Evolutionary conservation across 2,797 vertebrate species (phyloP).

Genomic region (Clarias pachynema): DNA sequence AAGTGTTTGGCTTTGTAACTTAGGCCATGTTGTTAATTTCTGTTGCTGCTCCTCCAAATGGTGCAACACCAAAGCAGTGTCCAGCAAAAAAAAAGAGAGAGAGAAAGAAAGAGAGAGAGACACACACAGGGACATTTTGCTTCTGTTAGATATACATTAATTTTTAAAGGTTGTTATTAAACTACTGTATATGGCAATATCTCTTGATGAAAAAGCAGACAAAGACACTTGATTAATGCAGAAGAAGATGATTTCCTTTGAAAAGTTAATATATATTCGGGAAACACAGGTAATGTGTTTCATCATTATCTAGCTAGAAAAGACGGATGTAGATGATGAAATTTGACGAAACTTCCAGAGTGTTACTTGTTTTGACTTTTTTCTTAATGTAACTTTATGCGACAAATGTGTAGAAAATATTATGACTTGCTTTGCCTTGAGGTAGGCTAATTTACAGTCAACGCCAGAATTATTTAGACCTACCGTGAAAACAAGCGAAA

Average conservation of each 20-base stretch:
- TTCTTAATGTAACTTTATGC: conserved; percentile 8
- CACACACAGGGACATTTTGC: neutral
- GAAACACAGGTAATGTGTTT: conserved; percentile 7
- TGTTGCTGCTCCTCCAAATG: neutral
- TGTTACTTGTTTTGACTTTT: conserved; percentile 14
- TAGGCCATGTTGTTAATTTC: neutral
- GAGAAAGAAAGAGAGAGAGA: too few species aligned
- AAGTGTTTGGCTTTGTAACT: neutral
- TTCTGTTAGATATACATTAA: neutral
- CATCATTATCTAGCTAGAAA: conserved; percentile 9
- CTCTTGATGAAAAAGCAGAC: neutral
- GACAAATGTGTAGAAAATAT: conserved; percentile 9
- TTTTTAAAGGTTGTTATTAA: neutral
- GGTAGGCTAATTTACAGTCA: conserved; percentile 6
- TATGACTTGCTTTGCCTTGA: conserved; percentile 10
- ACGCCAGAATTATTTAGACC: neutral
- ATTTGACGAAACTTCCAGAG: conserved; percentile 5
- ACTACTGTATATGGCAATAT: neutral
- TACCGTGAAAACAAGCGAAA: neutral
- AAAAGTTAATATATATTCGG: conserved; percentile 21
- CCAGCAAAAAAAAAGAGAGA: neutral
- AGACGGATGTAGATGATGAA: conserved; percentile 26
- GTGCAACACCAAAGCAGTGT: neutral
- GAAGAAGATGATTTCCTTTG: conserved; percentile 12
- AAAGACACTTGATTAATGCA: conserved; percentile 11